Conservation (phyloP, 2,113 vertebrate species). For the Amphiprion percula region DNA sequence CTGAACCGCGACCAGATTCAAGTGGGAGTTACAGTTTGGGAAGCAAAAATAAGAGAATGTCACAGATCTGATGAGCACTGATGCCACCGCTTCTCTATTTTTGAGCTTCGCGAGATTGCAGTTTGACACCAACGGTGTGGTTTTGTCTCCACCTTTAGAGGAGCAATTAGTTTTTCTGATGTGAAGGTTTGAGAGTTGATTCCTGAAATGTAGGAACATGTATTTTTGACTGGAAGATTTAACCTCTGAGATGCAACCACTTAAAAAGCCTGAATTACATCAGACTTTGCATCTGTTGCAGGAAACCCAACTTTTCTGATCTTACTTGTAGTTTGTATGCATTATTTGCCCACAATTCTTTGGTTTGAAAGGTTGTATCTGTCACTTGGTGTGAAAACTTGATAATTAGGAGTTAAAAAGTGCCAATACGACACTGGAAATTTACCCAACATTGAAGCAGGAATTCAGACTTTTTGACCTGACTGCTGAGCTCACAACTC, state of each 20-base stretch:
- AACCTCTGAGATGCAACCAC: not conserved
- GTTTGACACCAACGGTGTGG: not conserved
- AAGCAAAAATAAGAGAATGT: not conserved
- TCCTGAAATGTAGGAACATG: not conserved
- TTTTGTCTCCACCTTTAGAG: not conserved
- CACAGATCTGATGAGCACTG: not conserved
- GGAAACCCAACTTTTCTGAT: not conserved
- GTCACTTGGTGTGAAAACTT: not conserved
- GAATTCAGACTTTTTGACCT: slow-evolving; percentile 15
- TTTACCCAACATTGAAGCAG: not conserved
- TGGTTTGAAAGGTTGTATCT: not conserved
- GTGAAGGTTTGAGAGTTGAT: not conserved
- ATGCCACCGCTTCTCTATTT: not conserved
- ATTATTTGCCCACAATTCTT: not conserved
- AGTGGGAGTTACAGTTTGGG: not conserved
- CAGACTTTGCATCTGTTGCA: not conserved
- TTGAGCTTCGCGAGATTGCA: not conserved
- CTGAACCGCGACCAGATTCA: not conserved
- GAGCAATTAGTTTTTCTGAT: not conserved
- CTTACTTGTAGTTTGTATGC: too few species aligned
- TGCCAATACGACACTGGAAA: not conserved
- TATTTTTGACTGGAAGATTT: not conserved
- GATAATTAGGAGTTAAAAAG: not conserved
- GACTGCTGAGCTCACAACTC: slow-evolving; percentile 9
- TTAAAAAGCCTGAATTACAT: not conserved